Evolutionary conservation across 2,797 vertebrate genomes (phyloP).

Genomic region (Pseudochromis fuscus): DNA sequence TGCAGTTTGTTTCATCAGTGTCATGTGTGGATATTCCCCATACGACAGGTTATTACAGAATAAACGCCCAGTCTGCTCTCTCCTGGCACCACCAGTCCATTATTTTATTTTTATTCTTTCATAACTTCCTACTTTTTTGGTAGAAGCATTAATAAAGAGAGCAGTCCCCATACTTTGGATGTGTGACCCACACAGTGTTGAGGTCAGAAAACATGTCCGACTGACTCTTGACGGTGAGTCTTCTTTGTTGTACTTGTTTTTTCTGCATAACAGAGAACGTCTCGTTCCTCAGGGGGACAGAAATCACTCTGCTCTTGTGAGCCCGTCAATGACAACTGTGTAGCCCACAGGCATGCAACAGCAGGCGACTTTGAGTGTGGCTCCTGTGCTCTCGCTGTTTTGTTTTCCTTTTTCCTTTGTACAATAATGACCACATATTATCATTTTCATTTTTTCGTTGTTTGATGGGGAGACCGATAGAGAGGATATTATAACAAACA

Average conservation of each 20-base stretch:
- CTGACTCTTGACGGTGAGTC: conserved; percentile 35
- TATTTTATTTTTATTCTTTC: conserved; percentile 1
- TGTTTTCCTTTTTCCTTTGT: conserved; percentile 43
- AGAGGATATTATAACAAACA: conserved; percentile 24
- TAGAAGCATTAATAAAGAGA: conserved; percentile 37
- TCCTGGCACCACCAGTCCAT: background rate
- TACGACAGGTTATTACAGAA: background rate
- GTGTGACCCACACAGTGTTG: conserved; percentile 38
- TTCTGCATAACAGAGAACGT: conserved; percentile 51
- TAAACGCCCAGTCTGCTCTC: background rate
- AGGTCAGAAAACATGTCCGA: conserved; percentile 59
- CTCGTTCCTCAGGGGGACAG: conserved; percentile 65
- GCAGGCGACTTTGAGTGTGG: conserved; percentile 66
- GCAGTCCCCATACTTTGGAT: conserved; percentile 8
- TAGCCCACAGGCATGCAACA: conserved; percentile 60
- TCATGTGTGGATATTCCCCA: background rate
- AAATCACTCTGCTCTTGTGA: conserved; percentile 75
- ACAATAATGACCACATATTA: conserved; percentile 41
- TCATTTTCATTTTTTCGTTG: conserved; percentile 20
- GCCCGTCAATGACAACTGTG: conserved; percentile 66
- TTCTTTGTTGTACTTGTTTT: conserved; percentile 47
- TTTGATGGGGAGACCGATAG: conserved; percentile 1
- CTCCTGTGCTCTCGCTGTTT: conserved; percentile 51
- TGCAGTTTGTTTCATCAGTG: too few species aligned
- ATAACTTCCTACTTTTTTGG: conserved; percentile 1